Percentiles rank a stretch among this genome's conserved stretches.
These are phyloP conservation scores for Charaxes varanes DNA, from an alignment of 1,140 invertebrate species.

Conservation along the genomic window DNA sequence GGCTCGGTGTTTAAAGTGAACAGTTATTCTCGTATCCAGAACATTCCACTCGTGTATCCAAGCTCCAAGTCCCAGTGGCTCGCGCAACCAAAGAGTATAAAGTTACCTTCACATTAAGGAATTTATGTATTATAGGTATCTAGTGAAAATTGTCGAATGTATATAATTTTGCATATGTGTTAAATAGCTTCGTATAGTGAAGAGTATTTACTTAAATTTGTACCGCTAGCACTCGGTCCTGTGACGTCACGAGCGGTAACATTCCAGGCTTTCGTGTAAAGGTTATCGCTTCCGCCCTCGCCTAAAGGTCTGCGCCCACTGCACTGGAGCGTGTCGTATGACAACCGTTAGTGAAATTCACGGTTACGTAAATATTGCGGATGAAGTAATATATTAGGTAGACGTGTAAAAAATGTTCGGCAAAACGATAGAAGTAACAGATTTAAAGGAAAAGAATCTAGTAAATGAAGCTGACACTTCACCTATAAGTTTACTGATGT, in stretches of 20 bases:
- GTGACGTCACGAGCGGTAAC: conserved; percentile 27
- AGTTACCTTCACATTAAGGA: conserved; percentile 67
- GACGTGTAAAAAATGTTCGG: too few relatives aligned
- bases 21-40: too few relatives aligned
- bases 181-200: conserved; percentile 26
- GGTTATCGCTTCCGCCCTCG: conserved; percentile 35
- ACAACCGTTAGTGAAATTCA: too few relatives aligned
- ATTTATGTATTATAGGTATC: conserved; percentile 59
- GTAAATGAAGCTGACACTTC: too few relatives aligned
- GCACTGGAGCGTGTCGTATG: not conserved
- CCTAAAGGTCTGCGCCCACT: conserved; percentile 1
- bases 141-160: conserved; percentile 46
- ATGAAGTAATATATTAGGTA: too few relatives aligned
- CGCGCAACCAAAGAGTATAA: conserved; percentile 68
- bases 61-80: conserved; percentile 25
- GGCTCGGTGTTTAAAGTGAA: too few relatives aligned
- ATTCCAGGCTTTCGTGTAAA: conserved; percentile 53
- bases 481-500: too few relatives aligned
- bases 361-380: too few relatives aligned
- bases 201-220: conserved; percentile 10
- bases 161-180: conserved; percentile 58
- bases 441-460: too few relatives aligned
- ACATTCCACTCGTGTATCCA: conserved; percentile 44
- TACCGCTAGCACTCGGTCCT: conserved; percentile 12
- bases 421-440: too few relatives aligned